Evolutionary conservation across 2,888 invertebrate species (phyloP).

Genomic region (Microplitis manilae): DNA sequence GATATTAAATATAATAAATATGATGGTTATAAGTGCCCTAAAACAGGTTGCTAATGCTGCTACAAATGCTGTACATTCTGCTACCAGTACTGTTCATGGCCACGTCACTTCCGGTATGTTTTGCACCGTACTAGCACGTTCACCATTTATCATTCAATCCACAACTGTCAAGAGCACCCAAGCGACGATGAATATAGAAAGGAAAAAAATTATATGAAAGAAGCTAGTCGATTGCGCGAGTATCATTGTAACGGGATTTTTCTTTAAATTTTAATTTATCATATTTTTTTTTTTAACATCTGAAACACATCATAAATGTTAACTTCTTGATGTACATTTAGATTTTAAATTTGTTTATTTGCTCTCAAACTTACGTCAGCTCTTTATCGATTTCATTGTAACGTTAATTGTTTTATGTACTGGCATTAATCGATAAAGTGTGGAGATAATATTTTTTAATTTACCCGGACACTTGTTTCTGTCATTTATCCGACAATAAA

Average conservation of each 20-base stretch:
- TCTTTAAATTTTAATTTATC: not conserved
- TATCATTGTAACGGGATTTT: slow-evolving; percentile 21
- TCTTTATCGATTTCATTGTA: not conserved
- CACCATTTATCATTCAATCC: slow-evolving; percentile 30
- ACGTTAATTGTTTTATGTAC: not conserved
- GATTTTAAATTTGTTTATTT: not conserved
- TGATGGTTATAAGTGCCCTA: slow-evolving; percentile 67
- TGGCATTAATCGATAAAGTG: not conserved
- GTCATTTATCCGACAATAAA: not conserved
- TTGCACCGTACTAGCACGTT: slow-evolving; percentile 33
- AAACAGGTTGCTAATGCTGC: slow-evolving; percentile 68
- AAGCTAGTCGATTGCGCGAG: slow-evolving; percentile 26
- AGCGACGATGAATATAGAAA: slow-evolving; percentile 35
- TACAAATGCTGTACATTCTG: slow-evolving; percentile 66
- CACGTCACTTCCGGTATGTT: slow-evolving; percentile 62
- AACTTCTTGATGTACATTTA: not conserved
- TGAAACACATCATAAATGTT: too few species aligned
- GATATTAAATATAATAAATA: slow-evolving; percentile 40
- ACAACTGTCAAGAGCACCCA: slow-evolving; percentile 31
- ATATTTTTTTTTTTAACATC: not conserved
- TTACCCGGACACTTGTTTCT: not conserved
- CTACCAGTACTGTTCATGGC: slow-evolving; percentile 57
- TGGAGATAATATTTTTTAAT: slow-evolving; percentile 5
- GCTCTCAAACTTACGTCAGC: not conserved
- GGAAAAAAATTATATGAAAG: slow-evolving; percentile 10